Percentiles rank a stretch among this genome's conserved stretches.
Evolutionary conservation across 2,888 invertebrate species (phyloP).

Genomic region (Melinaea marsaeus): DNA sequence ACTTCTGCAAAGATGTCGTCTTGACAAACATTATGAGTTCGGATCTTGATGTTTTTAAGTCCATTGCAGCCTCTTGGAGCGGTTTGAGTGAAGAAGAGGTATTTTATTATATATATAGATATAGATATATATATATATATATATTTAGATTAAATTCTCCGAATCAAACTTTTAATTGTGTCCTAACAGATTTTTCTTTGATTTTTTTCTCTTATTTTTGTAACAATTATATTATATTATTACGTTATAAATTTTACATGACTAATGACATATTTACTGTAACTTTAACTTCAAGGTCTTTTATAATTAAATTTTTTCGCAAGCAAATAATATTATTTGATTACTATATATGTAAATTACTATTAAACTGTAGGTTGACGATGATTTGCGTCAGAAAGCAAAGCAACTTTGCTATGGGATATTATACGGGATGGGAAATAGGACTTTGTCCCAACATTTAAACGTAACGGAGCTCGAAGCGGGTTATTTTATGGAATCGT

Average conservation of each 20-base stretch:
- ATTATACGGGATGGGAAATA: slow-evolving; percentile 97
- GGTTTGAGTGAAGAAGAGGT: slow-evolving; percentile 80
- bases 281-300: no score
- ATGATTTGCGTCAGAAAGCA: slow-evolving; percentile 88
- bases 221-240: no score
- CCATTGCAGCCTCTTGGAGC: slow-evolving; percentile 92
- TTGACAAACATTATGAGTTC: slow-evolving; percentile 82
- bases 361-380: slow-evolving; percentile 79
- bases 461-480: slow-evolving; percentile 89
- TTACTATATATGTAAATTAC: neutral
- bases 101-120: slow-evolving; percentile 26
- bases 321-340: no score
- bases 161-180: no score
- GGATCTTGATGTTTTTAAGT: slow-evolving; percentile 87
- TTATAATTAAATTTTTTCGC: no score
- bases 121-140: neutral
- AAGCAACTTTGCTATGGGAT: slow-evolving; percentile 97
- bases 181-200: no score
- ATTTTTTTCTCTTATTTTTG: no score
- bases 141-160: neutral
- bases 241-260: no score
- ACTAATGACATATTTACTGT: no score
- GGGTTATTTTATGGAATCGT: slow-evolving; percentile 85
- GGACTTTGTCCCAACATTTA: slow-evolving; percentile 87
- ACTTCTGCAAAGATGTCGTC: slow-evolving; percentile 87